Evolutionary conservation across 1,140 invertebrate genomes (phyloP), one percentile per base, ranked within the genome.

Genomic region (Pygmarrhopalites habei): DNA sequence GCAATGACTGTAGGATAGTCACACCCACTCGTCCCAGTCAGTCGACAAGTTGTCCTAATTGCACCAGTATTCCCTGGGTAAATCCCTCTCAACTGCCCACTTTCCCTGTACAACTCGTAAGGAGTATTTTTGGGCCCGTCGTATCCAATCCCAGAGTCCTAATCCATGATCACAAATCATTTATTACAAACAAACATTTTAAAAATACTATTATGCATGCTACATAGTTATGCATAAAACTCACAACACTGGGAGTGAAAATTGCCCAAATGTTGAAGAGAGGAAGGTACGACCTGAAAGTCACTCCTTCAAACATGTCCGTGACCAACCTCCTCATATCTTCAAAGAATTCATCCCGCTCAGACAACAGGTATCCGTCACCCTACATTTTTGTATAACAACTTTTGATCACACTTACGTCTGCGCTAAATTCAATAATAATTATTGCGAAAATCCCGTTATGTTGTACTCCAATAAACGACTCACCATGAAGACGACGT

Each of bases 401-500:
- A n/a, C n/a, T n/a, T n/a, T n/a, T n/a, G n/a, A n/a, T n/a, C n/a
- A n/a, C n/a, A n/a, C n/a, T n/a, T n/a, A n/a, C n/a, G n/a, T n/a
- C n/a, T n/a, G n/a, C n/a, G n/a, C n/a, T n/a, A n/a, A n/a, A n/a
- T n/a, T n/a, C n/a, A n/a, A n/a, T n/a, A n/a, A n/a, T n/a, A n/a
- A n/a, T n/a, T n/a, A n/a, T n/a, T n/a, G n/a, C n/a, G n/a, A n/a
- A n/a, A n/a, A n/a, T n/a, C n/a, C n/a, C n/a, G n/a, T n/a, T n/a
- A n/a, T n/a, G n/a, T n/a, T n/a, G n/a, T n/a, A n/a, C n/a, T n/a
- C n/a, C n/a, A n/a, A n/a, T n/a, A n/a, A n/a, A n/a, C n/a, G n/a
- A n/a, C n/a, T n/a, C n/a, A n/a, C 68, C 68, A 69, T 69, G 30
- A 69, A 69, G 41, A 69, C 68, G 14, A 69, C 68, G 19, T 69